These are phyloP conservation scores for Coremacera marginata DNA, from an alignment of 2,888 invertebrate species.

Conservation along the genomic window DNA sequence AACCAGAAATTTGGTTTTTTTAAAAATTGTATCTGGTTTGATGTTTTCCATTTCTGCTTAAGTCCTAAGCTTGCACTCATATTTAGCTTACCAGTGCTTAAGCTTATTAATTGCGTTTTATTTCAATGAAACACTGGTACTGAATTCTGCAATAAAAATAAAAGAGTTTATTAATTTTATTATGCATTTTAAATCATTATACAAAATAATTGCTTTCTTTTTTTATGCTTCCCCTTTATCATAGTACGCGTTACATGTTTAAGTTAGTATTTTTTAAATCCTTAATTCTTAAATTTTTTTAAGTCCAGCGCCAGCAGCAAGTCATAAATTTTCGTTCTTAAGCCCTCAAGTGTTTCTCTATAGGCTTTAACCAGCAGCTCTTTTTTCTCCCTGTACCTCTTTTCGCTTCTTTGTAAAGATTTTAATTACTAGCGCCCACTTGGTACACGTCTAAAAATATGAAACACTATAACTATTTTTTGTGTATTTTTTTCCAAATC, in stretches of 20 bases:
- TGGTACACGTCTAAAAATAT: conserved; percentile 48
- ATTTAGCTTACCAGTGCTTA: no score
- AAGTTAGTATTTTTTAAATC: not conserved
- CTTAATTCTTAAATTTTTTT: not conserved
- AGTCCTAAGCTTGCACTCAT: no score
- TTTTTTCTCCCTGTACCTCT: not conserved
- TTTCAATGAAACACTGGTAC: no score
- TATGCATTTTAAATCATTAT: no score
- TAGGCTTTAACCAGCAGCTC: not conserved
- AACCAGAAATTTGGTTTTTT: no score
- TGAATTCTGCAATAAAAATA: no score
- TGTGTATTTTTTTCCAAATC: not conserved
- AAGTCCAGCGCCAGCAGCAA: no score
- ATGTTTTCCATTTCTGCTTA: no score
- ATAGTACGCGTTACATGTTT: not conserved
- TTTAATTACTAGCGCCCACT: conserved; percentile 50
- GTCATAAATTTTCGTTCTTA: not conserved
- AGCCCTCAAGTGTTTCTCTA: not conserved
- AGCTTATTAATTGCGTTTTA: no score
- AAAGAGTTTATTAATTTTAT: no score
- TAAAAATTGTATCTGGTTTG: no score
- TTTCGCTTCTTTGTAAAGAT: conserved; percentile 30
- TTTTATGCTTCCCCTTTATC: not conserved
- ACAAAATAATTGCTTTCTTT: no score
- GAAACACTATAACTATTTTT: conserved; percentile 46